phyloP scores from a whole-genome alignment of 2,888 invertebrate genomes.

The Brachypterus glaber region DNA sequence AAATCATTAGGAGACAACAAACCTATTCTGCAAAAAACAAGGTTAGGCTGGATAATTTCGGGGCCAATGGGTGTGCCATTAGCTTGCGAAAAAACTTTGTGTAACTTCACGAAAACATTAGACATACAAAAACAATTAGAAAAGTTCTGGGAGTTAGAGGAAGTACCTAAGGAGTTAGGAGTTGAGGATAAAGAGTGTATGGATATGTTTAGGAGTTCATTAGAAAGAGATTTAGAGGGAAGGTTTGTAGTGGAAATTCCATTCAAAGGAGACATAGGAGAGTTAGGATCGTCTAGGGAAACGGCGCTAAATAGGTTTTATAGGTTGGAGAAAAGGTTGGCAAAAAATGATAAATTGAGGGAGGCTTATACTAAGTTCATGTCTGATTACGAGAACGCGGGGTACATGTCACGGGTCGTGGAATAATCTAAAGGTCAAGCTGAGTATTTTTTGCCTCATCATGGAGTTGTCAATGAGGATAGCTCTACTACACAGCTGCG shows the following conservation, averaged over 20 bases:
- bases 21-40: conserved; percentile 9
- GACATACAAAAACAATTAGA: conserved; percentile 6
- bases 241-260: conserved; percentile 8
- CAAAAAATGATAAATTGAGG: conserved; percentile 6
- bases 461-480: conserved; percentile 9
- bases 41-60: conserved; percentile 8
- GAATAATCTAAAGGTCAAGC: not conserved
- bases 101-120: conserved; percentile 4
- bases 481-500: conserved; percentile 9
- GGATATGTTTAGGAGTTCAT: not conserved
- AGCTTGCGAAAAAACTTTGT: conserved; percentile 1
- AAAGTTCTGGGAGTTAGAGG: conserved; percentile 11
- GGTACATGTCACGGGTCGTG: conserved; percentile 4
- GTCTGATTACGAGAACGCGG: conserved; percentile 4
- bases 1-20: not conserved
- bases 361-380: conserved; percentile 4
- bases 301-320: conserved; percentile 8
- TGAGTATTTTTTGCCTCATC: conserved; percentile 12
- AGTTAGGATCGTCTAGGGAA: conserved; percentile 6
- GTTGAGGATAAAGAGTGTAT: conserved; percentile 4
- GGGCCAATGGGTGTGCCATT: conserved; percentile 1
- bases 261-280: conserved; percentile 3
- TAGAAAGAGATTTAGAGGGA: conserved; percentile 5
- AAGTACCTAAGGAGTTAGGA: conserved; percentile 1
- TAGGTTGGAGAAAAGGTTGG: conserved; percentile 6